Percentiles rank a stretch among this genome's conserved stretches.
These are phyloP conservation scores for Thymelicus lineola DNA, from an alignment of 2,888 invertebrate species.

Conservation along the genomic window DNA sequence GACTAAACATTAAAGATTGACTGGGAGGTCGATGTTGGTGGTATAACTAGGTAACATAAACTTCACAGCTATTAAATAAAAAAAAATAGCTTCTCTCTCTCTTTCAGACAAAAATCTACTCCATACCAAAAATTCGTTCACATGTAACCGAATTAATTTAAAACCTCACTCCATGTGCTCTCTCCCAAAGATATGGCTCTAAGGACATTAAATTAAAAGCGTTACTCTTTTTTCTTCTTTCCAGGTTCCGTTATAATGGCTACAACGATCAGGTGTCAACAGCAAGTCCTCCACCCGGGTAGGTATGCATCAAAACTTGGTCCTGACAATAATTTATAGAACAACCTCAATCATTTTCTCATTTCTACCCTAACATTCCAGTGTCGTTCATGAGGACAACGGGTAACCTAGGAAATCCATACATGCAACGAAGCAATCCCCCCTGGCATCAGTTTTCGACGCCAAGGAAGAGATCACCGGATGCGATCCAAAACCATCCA, in stretches of 20 bases:
- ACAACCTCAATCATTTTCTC: not conserved
- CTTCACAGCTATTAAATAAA: too few relatives aligned
- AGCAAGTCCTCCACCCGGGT: slow-evolving; percentile 74
- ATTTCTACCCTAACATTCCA: slow-evolving; percentile 51
- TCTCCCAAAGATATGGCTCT: too few relatives aligned
- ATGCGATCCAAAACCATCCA: slow-evolving; percentile 48
- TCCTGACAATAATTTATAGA: slow-evolving; percentile 6
- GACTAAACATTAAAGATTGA: too few relatives aligned
- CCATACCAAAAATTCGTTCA: too few relatives aligned
- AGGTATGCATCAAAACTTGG: slow-evolving; percentile 78
- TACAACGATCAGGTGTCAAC: slow-evolving; percentile 63
- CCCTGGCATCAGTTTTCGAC: slow-evolving; percentile 75
- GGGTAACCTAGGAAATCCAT: slow-evolving; percentile 61
- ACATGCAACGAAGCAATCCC: slow-evolving; percentile 63
- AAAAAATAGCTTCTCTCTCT: too few relatives aligned
- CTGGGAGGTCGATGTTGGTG: too few relatives aligned
- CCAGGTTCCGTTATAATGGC: slow-evolving; percentile 66
- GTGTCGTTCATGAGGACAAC: slow-evolving; percentile 63
- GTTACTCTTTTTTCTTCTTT: slow-evolving; percentile 48
- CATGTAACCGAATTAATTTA: too few relatives aligned
- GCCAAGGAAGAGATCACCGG: slow-evolving; percentile 75
- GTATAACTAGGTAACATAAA: too few relatives aligned
- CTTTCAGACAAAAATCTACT: too few relatives aligned
- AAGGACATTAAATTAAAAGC: too few relatives aligned
- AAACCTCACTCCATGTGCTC: too few relatives aligned